Evolutionary conservation across 2,888 invertebrate species (phyloP).

Genomic region (Metallyticus violacea): DNA sequence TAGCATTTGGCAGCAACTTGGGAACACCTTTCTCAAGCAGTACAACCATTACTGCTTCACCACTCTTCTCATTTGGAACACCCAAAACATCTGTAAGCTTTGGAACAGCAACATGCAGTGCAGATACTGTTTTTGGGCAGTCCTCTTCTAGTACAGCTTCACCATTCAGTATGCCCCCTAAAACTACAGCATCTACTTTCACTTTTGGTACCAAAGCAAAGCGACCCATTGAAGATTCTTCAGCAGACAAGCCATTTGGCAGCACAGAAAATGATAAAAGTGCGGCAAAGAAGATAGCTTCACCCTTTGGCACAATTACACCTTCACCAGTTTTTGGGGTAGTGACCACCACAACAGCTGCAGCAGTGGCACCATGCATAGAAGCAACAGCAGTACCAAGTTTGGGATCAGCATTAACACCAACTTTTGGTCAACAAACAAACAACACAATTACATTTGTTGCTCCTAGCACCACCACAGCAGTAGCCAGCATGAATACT

Average conservation of each 20-base stretch:
- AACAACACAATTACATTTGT: neutral
- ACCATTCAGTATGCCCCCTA: neutral
- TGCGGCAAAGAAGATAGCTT: neutral
- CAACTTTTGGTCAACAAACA: neutral
- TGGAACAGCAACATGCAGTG: neutral
- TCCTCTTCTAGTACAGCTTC: neutral
- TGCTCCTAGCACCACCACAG: neutral
- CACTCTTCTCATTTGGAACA: constrained; percentile 3
- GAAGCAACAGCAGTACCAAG: neutral
- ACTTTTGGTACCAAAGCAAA: neutral
- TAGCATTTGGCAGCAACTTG: neutral
- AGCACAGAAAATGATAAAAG: neutral
- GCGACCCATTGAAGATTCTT: neutral
- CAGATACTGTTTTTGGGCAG: neutral
- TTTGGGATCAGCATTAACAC: neutral
- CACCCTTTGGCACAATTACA: neutral
- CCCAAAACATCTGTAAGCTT: neutral
- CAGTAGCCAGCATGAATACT: neutral
- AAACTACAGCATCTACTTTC: neutral
- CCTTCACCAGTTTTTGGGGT: neutral
- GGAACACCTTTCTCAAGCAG: neutral
- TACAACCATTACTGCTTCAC: neutral
- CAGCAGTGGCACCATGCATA: neutral
- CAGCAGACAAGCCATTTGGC: neutral
- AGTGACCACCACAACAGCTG: neutral